Base-by-base conservation (phyloP, 2,113 vertebrate species). In the Tringa solitaria region DNA sequence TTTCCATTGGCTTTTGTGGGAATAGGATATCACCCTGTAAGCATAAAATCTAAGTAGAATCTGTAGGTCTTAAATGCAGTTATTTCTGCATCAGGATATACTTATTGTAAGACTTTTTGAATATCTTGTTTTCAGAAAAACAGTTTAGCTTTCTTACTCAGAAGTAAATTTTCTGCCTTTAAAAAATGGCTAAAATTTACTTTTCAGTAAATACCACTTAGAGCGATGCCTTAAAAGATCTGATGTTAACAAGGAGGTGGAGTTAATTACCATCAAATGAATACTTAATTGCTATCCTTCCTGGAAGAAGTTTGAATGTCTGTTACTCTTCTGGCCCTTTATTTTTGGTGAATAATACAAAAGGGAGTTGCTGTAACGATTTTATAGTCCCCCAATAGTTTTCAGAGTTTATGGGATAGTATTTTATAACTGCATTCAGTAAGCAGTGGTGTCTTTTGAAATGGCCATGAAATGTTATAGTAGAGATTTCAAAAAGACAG, bases 381-480 rank as follows among this genome's bases (percentile, higher is more conserved):
- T 96, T 96, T 94, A 89, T 91, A 92, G 60, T 78, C 33, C 70
- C 91, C 14, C 14, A 91, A 94, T 90, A 82, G 75, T 96, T 96
- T 92, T 93, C 70, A 59, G 53, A 84, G 78, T 95, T 96, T 97
- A 94, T 87, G 80, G 74, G 64, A 75, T 33, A 41, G 33, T 93
- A 68, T 96, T 92, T 96, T 86, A 86, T 86, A 90, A 53, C 50
- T 93, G n/a, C 84, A 61, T 94, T 92, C 90, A 91, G 84, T 92
- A 89, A 95, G 82, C 67, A 81, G 39, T 56, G 41, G 39, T 87
- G 78, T 95, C 80, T 86, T 89, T 87, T 60, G 84, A 69, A 94
- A 89, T 27, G 35, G 57, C 80, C 48, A 4, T 76, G 94, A 94
- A 91, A 74, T 65, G 56, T 82, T 91, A 39, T 14, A 65, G 53